phyloP scores from a whole-genome alignment of 2,888 invertebrate species.

The Eupithecia centaureata region DNA sequence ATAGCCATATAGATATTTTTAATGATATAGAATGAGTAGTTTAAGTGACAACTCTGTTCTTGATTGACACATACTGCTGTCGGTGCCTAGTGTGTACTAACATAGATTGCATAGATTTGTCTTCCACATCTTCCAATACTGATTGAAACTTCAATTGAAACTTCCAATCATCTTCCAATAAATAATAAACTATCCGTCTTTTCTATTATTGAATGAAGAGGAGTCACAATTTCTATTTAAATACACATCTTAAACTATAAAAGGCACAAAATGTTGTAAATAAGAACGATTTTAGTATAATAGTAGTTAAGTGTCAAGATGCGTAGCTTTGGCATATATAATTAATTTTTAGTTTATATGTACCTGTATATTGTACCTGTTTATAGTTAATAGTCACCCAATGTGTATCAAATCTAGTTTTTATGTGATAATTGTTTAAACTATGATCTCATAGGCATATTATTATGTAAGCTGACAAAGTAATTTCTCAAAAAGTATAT shows the following conservation, averaged over 20 bases:
- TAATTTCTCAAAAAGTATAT: background rate
- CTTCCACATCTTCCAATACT: too few species aligned
- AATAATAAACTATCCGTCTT: background rate
- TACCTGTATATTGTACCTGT: constrained; percentile 13
- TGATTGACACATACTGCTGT: background rate
- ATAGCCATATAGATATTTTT: background rate
- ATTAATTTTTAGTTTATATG: background rate
- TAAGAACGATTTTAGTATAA: background rate
- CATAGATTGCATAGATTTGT: background rate
- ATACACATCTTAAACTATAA: background rate
- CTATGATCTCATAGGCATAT: constrained; percentile 38
- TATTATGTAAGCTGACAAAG: too few species aligned
- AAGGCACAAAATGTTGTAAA: background rate
- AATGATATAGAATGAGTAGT: background rate
- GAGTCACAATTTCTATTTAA: background rate
- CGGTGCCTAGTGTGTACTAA: background rate
- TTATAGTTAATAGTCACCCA: constrained; percentile 20
- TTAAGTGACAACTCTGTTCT: background rate
- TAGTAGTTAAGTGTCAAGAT: background rate
- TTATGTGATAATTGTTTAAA: constrained; percentile 35
- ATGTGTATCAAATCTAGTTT: constrained; percentile 39
- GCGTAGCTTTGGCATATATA: background rate
- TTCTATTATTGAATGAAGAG: background rate
- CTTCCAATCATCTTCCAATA: background rate
- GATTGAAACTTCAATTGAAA: too few species aligned